A percentile compares a stretch with the other conserved stretches of the same genome.
Conservation (phyloP, 1,140 invertebrate species). For the Mesaphorura yosii region DNA sequence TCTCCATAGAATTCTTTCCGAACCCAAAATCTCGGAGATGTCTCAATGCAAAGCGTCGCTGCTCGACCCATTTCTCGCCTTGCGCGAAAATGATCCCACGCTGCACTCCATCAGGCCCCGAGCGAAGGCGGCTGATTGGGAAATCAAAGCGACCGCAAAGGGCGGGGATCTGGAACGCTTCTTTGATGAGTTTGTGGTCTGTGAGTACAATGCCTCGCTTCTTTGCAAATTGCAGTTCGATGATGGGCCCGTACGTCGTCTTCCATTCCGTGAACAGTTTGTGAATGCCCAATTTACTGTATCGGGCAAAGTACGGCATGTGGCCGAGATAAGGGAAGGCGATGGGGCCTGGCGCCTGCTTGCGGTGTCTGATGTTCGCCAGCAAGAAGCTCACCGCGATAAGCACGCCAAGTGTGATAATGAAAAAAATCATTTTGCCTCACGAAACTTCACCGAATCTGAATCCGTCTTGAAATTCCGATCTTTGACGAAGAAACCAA, state of each 20-base stretch:
- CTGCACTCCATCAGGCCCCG: neutral
- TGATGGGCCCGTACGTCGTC: neutral
- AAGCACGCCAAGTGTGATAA: no score
- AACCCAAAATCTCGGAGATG: constrained; percentile 10
- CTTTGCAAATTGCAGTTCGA: neutral
- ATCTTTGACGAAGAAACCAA: no score
- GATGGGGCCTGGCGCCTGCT: no score
- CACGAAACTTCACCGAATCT: no score
- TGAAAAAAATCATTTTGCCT: no score
- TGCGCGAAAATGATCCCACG: constrained; percentile 3
- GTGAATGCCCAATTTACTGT: neutral
- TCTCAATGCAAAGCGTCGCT: constrained; percentile 3
- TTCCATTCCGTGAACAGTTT: neutral
- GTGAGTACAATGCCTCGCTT: neutral
- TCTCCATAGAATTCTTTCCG: constrained; percentile 4
- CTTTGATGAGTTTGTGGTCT: neutral
- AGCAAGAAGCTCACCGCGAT: no score
- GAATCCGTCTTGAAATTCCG: no score
- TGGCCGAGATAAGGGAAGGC: neutral
- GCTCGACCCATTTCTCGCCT: constrained; percentile 1
- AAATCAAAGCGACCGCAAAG: neutral
- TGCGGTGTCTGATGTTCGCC: no score
- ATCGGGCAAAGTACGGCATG: neutral
- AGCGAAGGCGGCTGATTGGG: neutral
- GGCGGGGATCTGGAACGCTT: neutral